Percentiles rank a stretch among this genome's conserved stretches.
Evolutionary conservation across 2,797 vertebrate species (phyloP).

Genomic region (Coregonus ussuriensis): DNA sequence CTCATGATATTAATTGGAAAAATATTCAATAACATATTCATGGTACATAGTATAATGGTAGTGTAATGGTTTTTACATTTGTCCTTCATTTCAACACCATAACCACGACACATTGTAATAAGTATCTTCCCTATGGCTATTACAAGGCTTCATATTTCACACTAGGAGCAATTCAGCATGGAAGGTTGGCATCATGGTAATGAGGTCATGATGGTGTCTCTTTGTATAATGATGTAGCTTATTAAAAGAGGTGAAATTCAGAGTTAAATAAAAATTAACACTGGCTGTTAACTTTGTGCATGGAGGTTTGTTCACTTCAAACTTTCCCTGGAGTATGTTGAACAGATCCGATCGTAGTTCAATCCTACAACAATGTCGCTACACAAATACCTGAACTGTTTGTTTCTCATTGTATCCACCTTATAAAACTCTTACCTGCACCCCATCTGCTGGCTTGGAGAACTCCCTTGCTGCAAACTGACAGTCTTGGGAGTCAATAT

Average conservation of each 20-base stretch:
- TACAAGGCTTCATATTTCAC: neutral
- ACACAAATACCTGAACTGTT: neutral
- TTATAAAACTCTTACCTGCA: slow-evolving; percentile 79
- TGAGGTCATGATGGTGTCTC: neutral
- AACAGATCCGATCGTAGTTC: neutral
- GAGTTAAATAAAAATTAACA: neutral
- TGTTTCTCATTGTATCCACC: neutral
- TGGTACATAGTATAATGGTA: neutral
- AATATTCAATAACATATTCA: slow-evolving; percentile 5
- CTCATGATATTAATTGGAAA: slow-evolving; percentile 1
- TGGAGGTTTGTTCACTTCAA: neutral
- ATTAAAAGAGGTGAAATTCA: neutral
- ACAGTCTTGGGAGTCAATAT: slow-evolving; percentile 74
- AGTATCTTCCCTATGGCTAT: slow-evolving; percentile 1
- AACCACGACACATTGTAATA: neutral
- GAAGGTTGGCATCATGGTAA: neutral
- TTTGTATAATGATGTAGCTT: neutral
- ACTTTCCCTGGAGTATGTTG: neutral
- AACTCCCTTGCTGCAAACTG: slow-evolving; percentile 73
- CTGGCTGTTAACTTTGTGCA: neutral
- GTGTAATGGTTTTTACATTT: neutral
- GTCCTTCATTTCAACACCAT: neutral
- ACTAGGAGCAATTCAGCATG: neutral
- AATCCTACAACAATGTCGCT: neutral
- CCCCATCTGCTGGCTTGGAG: slow-evolving; percentile 54